These are phyloP conservation scores for Pygoscelis adeliae DNA, from an alignment of 2,113 vertebrate species.

Conservation along the genomic window DNA sequence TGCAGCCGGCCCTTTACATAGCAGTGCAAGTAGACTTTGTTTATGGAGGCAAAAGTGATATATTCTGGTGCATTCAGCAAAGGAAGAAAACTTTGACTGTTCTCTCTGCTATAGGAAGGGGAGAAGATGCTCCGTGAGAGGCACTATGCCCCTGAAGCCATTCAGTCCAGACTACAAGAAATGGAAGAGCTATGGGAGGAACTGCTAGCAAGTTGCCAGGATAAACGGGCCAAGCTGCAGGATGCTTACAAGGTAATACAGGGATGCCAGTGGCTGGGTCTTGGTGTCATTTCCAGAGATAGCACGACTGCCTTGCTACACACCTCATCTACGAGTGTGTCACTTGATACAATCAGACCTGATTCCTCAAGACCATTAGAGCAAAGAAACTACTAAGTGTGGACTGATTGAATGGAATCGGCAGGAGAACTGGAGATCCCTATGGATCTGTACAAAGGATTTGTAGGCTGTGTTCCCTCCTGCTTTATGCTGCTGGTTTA, in stretches of 20 bases:
- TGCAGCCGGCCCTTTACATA: neutral
- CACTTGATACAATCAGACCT: neutral
- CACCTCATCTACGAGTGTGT: neutral
- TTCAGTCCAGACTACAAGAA: conserved; percentile 79
- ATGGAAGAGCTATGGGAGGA: conserved; percentile 82
- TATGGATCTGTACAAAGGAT: neutral
- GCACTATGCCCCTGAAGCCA: conserved; percentile 71
- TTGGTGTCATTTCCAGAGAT: neutral
- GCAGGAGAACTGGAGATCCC: neutral
- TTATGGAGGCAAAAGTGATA: neutral
- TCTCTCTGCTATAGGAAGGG: conserved; percentile 77
- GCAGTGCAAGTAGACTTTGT: neutral
- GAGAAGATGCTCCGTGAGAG: conserved; percentile 77
- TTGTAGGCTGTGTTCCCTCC: neutral
- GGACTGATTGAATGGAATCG: neutral
- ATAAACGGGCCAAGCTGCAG: conserved; percentile 79
- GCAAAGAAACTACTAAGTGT: neutral
- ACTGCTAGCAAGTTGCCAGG: conserved; percentile 79
- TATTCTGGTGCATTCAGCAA: neutral
- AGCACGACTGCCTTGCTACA: neutral
- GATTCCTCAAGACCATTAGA: neutral
- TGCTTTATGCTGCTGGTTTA: neutral
- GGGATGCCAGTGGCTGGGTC: neutral
- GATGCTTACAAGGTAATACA: conserved; percentile 81
- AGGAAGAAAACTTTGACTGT: neutral